phyloP scores from a whole-genome alignment of 2,888 invertebrate species.

The Lissocephala sabroskyi region DNA sequence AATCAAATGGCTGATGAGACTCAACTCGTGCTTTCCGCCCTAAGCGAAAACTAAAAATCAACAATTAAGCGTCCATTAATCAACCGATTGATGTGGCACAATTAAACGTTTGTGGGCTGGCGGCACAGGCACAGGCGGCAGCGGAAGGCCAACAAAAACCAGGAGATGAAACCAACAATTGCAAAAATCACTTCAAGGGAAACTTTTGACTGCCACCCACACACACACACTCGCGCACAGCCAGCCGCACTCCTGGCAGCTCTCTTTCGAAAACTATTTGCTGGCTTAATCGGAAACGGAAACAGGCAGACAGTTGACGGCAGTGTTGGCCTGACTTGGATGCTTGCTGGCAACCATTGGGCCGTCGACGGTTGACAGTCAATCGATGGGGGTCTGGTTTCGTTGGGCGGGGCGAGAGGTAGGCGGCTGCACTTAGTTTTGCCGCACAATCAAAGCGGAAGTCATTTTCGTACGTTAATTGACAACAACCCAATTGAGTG shows the following conservation, averaged over 20 bases:
- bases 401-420: neutral
- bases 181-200: constrained; percentile 45
- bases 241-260: no score
- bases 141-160: constrained; percentile 4
- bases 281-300: constrained; percentile 66
- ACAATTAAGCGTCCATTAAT: constrained; percentile 63
- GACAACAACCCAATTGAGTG: constrained; percentile 42
- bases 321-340: no score
- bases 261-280: constrained; percentile 65
- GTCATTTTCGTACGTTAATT: constrained; percentile 68
- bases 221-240: neutral
- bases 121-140: no score
- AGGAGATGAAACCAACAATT: constrained; percentile 35
- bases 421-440: constrained; percentile 38
- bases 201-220: constrained; percentile 39
- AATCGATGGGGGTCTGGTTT: constrained; percentile 44
- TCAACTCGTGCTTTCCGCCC: neutral
- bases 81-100: constrained; percentile 41
- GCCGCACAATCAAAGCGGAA: constrained; percentile 64
- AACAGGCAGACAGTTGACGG: constrained; percentile 61
- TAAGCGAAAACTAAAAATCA: constrained; percentile 18
- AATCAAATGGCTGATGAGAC: constrained; percentile 15
- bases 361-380: constrained; percentile 40
- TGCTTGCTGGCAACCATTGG: no score
- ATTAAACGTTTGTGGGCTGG: constrained; percentile 4